A percentile compares a stretch with the other conserved stretches of the same genome.
phyloP scores from a whole-genome alignment of 2,888 invertebrate species.

The Philaethria dido region DNA sequence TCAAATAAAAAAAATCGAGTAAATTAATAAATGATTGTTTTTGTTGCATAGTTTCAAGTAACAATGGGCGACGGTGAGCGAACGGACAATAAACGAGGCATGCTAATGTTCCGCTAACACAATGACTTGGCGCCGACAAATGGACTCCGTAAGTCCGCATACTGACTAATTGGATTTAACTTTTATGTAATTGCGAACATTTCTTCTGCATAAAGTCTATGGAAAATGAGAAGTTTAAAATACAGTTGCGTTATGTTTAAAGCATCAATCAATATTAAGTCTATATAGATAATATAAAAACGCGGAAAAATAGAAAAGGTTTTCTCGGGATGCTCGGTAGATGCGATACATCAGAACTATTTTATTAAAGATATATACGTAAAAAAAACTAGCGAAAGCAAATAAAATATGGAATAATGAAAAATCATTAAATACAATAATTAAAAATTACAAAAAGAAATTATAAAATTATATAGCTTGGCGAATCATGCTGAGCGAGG shows the following conservation, averaged over 20 bases:
- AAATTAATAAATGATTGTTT: slow-evolving; percentile 10
- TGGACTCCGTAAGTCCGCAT: slow-evolving; percentile 28
- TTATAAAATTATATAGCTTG: no score
- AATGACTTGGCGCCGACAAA: slow-evolving; percentile 41
- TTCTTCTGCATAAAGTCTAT: background rate
- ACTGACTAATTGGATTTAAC: slow-evolving; percentile 34
- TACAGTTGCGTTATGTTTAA: background rate
- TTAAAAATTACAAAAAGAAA: no score
- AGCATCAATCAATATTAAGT: background rate
- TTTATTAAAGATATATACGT: no score
- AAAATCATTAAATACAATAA: no score
- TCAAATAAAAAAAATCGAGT: background rate
- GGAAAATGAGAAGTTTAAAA: background rate
- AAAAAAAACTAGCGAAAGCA: no score
- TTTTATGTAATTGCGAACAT: slow-evolving; percentile 18
- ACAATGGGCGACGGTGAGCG: slow-evolving; percentile 41
- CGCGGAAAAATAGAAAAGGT: no score
- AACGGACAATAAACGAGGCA: slow-evolving; percentile 39
- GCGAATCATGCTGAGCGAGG: no score
- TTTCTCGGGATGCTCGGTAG: no score
- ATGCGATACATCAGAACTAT: no score
- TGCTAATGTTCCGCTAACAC: slow-evolving; percentile 43
- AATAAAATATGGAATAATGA: no score
- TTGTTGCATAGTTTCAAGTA: slow-evolving; percentile 28
- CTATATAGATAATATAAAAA: background rate